Base-by-base conservation (phyloP, 2,797 vertebrate genomes). In the Rhynchotus rufescens region DNA sequence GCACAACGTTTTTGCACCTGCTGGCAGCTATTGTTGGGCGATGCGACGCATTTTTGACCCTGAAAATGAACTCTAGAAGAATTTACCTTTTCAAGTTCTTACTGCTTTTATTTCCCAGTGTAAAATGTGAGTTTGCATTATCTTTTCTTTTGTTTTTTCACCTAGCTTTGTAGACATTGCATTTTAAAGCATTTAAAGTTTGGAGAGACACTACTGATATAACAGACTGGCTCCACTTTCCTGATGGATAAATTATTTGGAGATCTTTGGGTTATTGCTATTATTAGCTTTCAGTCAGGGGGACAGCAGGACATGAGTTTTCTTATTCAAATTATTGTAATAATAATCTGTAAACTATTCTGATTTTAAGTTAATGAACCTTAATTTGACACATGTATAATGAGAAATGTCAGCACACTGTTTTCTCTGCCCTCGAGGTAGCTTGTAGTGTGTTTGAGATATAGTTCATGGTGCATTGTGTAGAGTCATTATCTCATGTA, bases 31-130 rank as follows among this genome's bases (percentile, higher is more conserved):
- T 28, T 86, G 32, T 61, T 76, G 68, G 36, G 52, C 42, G 56
- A 88, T 40, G 40, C 8, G 1, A 38, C 85, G 42, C 40, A 56
- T 17, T 80, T 83, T 81, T 77, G 9, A 42, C 36, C 22, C 78
- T 89, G 86, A 96, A 95, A 89, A 97, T 97, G 96, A 92, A 95
- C 45, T 68, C 91, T 44, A 44, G 38, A 64, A 91, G 72, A 75
- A 86, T 95, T 90, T 92, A 92, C 64, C 86, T 96, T 73, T 61
- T 91, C 52, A 93, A 90, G 81, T 95, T 83, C 57, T 72, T 95
- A 75, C 83, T 95, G 84, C 56, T 94, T 91, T 91, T 96, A 54
- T 83, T 91, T 79, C 68, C 91, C 69, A 52, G n/a, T 87, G 73
- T 85, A 82, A 92, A 94, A 94, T 88, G 96, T 97, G 85, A 96